These are phyloP conservation scores for Rhagoletis zephyria DNA, from an alignment of 1,140 invertebrate species.

Conservation along the genomic window DNA sequence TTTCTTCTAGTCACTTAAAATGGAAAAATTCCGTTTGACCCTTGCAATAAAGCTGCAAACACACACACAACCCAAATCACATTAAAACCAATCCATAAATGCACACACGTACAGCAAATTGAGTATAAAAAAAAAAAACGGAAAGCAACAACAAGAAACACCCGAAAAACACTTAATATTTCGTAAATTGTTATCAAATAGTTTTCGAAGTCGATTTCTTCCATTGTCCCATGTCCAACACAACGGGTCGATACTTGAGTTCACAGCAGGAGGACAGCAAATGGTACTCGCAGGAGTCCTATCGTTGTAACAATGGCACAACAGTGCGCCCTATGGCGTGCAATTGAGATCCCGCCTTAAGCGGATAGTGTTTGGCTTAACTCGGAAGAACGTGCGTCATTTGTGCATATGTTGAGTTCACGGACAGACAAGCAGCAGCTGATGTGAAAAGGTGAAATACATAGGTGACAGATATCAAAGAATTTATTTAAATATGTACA, in stretches of 20 bases:
- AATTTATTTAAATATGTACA: too few species aligned
- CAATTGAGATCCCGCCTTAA: constrained; percentile 9
- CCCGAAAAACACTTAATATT: constrained; percentile 31
- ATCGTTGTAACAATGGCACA: constrained; percentile 5
- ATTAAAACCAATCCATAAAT: neutral
- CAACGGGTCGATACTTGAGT: constrained; percentile 37
- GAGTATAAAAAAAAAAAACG: neutral
- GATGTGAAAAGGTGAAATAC: constrained; percentile 29
- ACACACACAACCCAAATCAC: neutral
- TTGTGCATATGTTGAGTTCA: neutral
- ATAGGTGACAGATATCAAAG: too few species aligned
- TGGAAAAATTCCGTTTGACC: neutral
- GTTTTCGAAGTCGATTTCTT: constrained; percentile 3
- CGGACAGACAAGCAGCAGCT: neutral
- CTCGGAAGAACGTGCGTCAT: constrained; percentile 14
- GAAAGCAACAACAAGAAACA: neutral
- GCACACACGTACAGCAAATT: neutral
- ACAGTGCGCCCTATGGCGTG: neutral
- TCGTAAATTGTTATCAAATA: constrained; percentile 50
- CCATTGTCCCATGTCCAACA: neutral
- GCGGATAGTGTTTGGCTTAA: neutral
- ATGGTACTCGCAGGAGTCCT: neutral
- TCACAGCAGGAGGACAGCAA: neutral
- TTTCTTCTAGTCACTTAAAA: neutral
- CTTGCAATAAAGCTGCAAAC: constrained; percentile 29